Evolutionary conservation across 92 coral and sea anemone species (phyloP).

Genomic region (Pocillopora grandis): DNA sequence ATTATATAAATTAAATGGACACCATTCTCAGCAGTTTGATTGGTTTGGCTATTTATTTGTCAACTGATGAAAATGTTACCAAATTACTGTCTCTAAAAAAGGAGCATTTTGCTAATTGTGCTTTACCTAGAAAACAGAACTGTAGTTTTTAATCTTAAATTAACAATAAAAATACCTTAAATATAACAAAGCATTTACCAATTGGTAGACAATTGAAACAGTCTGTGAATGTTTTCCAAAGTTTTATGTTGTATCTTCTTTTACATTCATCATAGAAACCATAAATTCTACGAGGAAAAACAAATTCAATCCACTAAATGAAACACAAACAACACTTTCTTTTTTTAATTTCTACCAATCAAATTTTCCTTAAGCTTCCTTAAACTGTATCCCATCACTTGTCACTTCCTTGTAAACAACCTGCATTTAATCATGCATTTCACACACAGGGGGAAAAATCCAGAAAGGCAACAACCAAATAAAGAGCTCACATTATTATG

Average conservation of each 20-base stretch:
- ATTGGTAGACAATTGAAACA: conserved; percentile 85
- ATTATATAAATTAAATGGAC: not conserved
- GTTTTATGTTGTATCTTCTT: conserved; percentile 83
- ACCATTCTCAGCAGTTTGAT: not conserved
- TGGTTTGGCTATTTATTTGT: no score
- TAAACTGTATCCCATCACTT: no score
- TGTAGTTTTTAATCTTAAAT: not conserved
- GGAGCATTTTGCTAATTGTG: not conserved
- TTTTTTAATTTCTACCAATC: no score
- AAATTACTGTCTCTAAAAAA: not conserved
- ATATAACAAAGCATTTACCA: conserved; percentile 35
- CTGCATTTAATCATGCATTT: no score
- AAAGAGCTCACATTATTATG: no score
- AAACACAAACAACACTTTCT: not conserved
- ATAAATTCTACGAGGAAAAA: conserved; percentile 60
- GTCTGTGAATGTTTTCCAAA: conserved; percentile 89
- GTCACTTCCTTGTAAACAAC: no score
- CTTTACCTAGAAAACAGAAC: no score
- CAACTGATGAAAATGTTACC: not conserved
- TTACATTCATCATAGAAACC: conserved; percentile 93
- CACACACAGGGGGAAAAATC: no score
- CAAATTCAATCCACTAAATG: not conserved
- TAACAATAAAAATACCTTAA: no score
- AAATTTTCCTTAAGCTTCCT: no score
- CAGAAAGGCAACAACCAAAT: no score